phyloP scores from a whole-genome alignment of 2,888 invertebrate species.

The Galerucella calmariensis region DNA sequence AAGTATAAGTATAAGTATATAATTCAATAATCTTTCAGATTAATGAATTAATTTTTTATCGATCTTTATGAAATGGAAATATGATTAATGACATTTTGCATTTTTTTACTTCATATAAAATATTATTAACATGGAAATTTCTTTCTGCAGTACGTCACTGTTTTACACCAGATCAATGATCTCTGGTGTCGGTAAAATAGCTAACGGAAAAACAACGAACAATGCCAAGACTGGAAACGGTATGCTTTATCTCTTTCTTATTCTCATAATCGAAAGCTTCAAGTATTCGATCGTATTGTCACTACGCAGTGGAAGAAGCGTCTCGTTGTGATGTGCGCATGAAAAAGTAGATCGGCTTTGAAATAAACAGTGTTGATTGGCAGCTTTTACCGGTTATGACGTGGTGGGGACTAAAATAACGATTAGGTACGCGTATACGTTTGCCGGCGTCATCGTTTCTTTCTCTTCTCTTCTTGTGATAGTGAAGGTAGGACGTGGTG shows the following conservation, averaged over 20 bases:
- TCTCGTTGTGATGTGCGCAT: constrained; percentile 29
- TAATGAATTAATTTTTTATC: too few species aligned
- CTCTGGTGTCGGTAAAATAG: constrained; percentile 13
- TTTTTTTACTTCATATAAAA: too few species aligned
- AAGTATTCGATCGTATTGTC: neutral
- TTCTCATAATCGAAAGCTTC: neutral
- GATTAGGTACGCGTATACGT: constrained; percentile 24
- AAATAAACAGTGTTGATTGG: constrained; percentile 36
- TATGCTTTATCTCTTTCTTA: neutral
- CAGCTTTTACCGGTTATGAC: constrained; percentile 23
- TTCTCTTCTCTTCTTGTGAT: constrained; percentile 59
- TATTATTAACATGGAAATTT: too few species aligned
- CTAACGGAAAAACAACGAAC: neutral
- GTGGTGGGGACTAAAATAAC: constrained; percentile 31
- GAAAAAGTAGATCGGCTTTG: constrained; percentile 43
- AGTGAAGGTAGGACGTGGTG: constrained; percentile 57
- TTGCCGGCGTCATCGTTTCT: constrained; percentile 40
- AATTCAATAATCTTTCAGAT: too few species aligned
- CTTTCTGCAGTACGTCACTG: neutral
- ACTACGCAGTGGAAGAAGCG: neutral
- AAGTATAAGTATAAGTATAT: too few species aligned
- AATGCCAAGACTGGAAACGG: neutral
- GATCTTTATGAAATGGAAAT: too few species aligned
- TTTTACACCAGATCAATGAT: constrained; percentile 7
- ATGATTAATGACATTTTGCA: too few species aligned